phyloP scores from a whole-genome alignment of 2,797 vertebrate genomes.

The Ciconia nigra region DNA sequence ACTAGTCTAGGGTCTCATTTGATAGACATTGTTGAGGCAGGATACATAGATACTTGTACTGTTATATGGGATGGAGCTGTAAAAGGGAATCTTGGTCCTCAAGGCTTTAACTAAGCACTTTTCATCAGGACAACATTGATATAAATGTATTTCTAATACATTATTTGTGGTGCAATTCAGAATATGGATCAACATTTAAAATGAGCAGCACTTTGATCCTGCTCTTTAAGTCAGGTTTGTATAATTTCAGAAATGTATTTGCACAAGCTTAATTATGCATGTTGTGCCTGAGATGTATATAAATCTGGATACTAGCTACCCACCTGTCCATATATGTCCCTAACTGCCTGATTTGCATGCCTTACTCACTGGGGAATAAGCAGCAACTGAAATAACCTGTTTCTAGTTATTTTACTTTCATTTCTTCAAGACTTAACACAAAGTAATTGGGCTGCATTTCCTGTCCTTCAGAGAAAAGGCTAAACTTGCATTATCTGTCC shows the following conservation, averaged over 20 bases:
- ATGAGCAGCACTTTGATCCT: not conserved
- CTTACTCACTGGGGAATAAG: not conserved
- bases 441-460: not conserved
- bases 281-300: not conserved
- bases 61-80: not conserved
- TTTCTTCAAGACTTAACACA: not conserved
- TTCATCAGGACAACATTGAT: not conserved
- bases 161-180: not conserved
- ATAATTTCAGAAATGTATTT: slow-evolving; percentile 20
- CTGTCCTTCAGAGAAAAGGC: not conserved
- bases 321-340: not conserved
- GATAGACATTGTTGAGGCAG: not conserved
- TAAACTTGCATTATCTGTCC: not conserved
- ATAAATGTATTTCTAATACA: not conserved
- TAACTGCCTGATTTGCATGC: slow-evolving; percentile 30
- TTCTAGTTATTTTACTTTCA: slow-evolving; percentile 15
- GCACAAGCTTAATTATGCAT: not conserved
- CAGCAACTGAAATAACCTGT: not conserved
- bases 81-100: not conserved
- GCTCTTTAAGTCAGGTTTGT: not conserved
- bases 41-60: not conserved
- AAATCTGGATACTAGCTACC: not conserved
- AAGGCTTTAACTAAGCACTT: not conserved
- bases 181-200: not conserved
- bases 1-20: not conserved